phyloP scores from a whole-genome alignment of 1,140 invertebrate genomes.

The Popillia japonica region DNA sequence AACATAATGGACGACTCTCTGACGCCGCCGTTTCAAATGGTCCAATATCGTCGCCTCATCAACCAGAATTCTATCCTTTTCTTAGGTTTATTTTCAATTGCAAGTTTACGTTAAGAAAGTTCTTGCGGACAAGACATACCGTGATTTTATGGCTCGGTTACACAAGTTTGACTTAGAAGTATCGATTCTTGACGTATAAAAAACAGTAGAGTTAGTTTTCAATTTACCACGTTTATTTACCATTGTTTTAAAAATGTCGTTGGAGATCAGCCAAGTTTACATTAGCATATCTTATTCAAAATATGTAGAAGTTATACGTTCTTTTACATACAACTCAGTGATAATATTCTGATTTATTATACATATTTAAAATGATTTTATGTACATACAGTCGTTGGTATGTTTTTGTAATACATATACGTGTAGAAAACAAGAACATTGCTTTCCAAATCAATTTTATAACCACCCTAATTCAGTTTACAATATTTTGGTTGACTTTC shows the following conservation, averaged over 20 bases:
- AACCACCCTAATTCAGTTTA: too few species aligned
- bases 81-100: conserved; percentile 19
- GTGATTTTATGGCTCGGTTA: conserved; percentile 31
- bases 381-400: too few species aligned
- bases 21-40: conserved; percentile 17
- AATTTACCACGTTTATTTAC: not conserved
- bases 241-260: not conserved
- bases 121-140: not conserved
- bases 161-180: conserved; percentile 26
- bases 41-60: conserved; percentile 1
- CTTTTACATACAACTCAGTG: not conserved
- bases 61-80: not conserved
- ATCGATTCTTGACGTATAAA: conserved; percentile 3
- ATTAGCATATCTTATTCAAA: not conserved
- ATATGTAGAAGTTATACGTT: not conserved
- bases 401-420: too few species aligned
- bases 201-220: not conserved
- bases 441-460: too few species aligned
- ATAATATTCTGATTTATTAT: too few species aligned
- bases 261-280: conserved; percentile 18
- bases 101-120: conserved; percentile 6
- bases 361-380: too few species aligned
- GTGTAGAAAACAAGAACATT: too few species aligned
- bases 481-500: too few species aligned
- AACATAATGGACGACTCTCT: conserved; percentile 20